Evolutionary conservation across 2,888 invertebrate genomes (phyloP).

Genomic region (Cyaniris semiargus): DNA sequence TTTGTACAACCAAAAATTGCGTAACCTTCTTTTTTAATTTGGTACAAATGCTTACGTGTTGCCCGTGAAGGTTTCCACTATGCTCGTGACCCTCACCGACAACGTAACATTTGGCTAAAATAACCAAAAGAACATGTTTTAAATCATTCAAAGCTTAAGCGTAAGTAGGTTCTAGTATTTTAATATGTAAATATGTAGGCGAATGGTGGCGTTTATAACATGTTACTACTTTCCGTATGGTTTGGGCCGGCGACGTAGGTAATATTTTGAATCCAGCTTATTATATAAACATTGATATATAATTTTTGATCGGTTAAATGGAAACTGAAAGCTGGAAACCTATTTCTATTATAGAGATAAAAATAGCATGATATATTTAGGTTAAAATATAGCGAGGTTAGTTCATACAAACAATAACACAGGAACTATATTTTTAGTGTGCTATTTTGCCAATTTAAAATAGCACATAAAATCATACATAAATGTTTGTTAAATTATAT

Average conservation of each 20-base stretch:
- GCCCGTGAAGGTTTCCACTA: conserved; percentile 72
- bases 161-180: conserved; percentile 35
- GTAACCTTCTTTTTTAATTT: conserved; percentile 75
- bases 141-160: conserved; percentile 47
- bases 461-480: not conserved
- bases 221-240: conserved; percentile 42
- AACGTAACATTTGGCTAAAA: conserved; percentile 50
- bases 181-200: not conserved
- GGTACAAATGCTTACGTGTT: conserved; percentile 77
- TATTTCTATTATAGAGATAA: not conserved
- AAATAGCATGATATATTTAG: not conserved
- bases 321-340: not conserved
- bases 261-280: not conserved
- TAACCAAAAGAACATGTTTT: conserved; percentile 55
- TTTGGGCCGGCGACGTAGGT: conserved; percentile 40
- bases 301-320: not conserved
- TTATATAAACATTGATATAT: not conserved
- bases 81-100: conserved; percentile 71
- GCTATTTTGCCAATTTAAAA: not conserved
- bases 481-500: not conserved
- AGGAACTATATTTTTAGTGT: not conserved
- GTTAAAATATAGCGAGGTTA: not conserved
- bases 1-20: conserved; percentile 69
- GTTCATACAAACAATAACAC: conserved; percentile 19
- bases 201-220: not conserved